A percentile compares a stretch with the other conserved stretches of the same genome.
phyloP scores from a whole-genome alignment of 1,140 invertebrate genomes.

The Ostrea edulis region DNA sequence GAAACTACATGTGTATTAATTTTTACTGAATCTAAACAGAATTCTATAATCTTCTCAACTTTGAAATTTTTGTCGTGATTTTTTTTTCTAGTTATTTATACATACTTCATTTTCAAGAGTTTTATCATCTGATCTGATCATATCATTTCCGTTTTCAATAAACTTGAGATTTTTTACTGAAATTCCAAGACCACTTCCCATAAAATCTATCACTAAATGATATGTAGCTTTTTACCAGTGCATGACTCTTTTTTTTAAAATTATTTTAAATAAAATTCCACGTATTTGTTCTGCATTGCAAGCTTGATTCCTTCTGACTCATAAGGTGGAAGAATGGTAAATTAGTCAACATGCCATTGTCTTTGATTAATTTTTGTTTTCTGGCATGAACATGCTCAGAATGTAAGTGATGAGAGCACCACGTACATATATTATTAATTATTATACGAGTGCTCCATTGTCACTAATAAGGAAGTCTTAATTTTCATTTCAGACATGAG shows the following conservation, averaged over 20 bases:
- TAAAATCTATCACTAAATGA: slow-evolving; percentile 1
- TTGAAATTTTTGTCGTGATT: background rate
- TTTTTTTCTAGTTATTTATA: slow-evolving; percentile 1
- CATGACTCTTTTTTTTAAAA: no score
- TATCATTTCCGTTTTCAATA: slow-evolving; percentile 8
- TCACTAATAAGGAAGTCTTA: background rate
- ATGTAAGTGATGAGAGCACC: no score
- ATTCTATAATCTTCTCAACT: background rate
- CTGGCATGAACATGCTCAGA: no score
- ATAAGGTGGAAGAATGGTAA: background rate
- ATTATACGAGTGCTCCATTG: background rate
- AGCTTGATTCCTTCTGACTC: background rate
- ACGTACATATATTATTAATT: background rate
- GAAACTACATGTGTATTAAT: background rate
- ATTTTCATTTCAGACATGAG: slow-evolving; percentile 93
- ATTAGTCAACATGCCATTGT: background rate
- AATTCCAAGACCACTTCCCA: slow-evolving; percentile 36
- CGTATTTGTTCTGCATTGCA: background rate
- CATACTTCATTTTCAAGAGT: background rate
- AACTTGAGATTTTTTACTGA: background rate
- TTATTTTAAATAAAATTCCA: background rate
- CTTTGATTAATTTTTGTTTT: background rate
- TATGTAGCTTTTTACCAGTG: background rate
- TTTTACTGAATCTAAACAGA: background rate
- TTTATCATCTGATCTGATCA: background rate